Evolutionary conservation across 2,888 invertebrate species (phyloP).

Genomic region (Corbicula japonica): DNA sequence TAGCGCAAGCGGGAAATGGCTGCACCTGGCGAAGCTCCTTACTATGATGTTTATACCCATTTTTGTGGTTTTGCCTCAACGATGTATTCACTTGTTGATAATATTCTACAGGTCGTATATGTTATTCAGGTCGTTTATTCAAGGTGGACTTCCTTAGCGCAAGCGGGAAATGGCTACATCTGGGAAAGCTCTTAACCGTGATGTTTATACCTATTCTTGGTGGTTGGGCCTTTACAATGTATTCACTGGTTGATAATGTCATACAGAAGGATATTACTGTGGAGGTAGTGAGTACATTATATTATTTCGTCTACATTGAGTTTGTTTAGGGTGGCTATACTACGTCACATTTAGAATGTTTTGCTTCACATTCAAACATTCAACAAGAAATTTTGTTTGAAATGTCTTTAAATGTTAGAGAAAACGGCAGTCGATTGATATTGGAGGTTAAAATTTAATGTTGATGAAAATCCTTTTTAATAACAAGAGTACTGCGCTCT

Average conservation of each 20-base stretch:
- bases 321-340: too few species aligned
- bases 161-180: conserved; percentile 69
- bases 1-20: conserved; percentile 62
- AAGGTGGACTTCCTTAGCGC: conserved; percentile 29
- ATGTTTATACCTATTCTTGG: conserved; percentile 75
- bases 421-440: neutral
- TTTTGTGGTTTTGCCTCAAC: conserved; percentile 73
- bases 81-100: conserved; percentile 72
- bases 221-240: conserved; percentile 74
- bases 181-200: conserved; percentile 73
- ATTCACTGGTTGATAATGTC: conserved; percentile 70
- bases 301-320: neutral
- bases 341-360: too few species aligned
- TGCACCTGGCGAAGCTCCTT: conserved; percentile 73
- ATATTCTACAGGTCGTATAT: too few species aligned
- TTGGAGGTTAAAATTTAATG: neutral
- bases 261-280: conserved; percentile 66
- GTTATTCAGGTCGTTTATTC: conserved; percentile 19
- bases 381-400: neutral
- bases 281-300: conserved; percentile 49
- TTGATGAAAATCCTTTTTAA: neutral
- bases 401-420: neutral
- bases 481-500: too few species aligned
- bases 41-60: conserved; percentile 75
- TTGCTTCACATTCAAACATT: too few species aligned